Conservation (phyloP, 2,113 vertebrate genomes). For the Saimiri boliviensis region DNA sequence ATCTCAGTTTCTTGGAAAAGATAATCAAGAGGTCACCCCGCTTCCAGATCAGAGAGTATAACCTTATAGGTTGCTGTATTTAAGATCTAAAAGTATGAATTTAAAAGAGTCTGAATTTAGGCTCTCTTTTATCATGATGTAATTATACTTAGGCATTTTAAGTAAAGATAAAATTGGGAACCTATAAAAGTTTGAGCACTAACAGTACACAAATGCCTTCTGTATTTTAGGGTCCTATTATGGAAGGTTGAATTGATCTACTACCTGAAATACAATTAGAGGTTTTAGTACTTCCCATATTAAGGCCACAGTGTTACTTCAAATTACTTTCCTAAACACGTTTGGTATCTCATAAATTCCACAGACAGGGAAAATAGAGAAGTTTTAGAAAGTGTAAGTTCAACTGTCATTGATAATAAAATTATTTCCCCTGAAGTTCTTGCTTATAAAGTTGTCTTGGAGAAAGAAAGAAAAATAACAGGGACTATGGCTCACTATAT, state of each 20-base stretch:
- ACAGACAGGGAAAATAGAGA: slow-evolving; percentile 71
- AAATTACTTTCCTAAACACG: slow-evolving; percentile 76
- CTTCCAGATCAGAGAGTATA: neutral
- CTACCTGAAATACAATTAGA: slow-evolving; percentile 58
- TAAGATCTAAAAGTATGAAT: neutral
- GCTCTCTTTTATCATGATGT: neutral
- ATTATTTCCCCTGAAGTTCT: slow-evolving; percentile 68
- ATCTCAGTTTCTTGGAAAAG: neutral
- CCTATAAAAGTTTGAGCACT: slow-evolving; percentile 59
- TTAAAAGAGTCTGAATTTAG: neutral
- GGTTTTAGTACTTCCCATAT: slow-evolving; percentile 68
- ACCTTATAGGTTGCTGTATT: neutral
- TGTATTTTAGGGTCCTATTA: slow-evolving; percentile 39
- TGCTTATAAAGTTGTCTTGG: slow-evolving; percentile 26
- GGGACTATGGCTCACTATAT: neutral
- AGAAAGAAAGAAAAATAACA: slow-evolving; percentile 25
- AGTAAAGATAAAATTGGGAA: slow-evolving; percentile 59
- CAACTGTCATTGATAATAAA: slow-evolving; percentile 69
- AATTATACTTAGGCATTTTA: neutral
- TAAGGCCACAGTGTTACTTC: slow-evolving; percentile 63
- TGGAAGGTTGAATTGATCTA: slow-evolving; percentile 57
- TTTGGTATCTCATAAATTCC: slow-evolving; percentile 77
- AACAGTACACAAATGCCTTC: slow-evolving; percentile 46
- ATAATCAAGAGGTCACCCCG: neutral
- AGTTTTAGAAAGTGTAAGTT: slow-evolving; percentile 73